phyloP scores from a whole-genome alignment of 1,140 invertebrate species.

The Hycleus phaleratus region DNA sequence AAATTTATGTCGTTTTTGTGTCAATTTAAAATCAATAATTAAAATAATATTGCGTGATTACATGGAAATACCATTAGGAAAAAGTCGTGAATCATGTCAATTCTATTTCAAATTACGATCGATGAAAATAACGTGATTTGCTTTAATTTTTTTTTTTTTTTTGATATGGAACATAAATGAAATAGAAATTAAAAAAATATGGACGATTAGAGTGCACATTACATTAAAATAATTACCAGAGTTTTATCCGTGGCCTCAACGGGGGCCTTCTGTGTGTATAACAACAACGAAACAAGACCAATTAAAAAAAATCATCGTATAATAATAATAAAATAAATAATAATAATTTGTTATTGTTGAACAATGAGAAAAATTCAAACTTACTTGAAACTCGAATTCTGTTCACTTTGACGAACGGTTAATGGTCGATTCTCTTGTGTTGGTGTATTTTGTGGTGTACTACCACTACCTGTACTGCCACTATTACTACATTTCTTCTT shows the following conservation, averaged over 20 bases:
- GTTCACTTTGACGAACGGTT: constrained; percentile 60
- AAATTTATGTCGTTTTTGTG: too few relatives aligned
- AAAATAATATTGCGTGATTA: too few relatives aligned
- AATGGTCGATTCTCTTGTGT: constrained; percentile 67
- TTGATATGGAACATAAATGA: neutral
- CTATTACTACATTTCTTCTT: constrained; percentile 60
- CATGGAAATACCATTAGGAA: too few relatives aligned
- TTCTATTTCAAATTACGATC: neutral
- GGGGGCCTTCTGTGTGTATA: constrained; percentile 61
- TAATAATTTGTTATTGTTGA: too few relatives aligned
- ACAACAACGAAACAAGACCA: too few relatives aligned
- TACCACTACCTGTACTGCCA: constrained; percentile 50
- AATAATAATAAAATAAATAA: too few relatives aligned
- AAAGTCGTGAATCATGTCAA: too few relatives aligned
- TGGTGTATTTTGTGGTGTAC: constrained; percentile 60
- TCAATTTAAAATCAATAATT: too few relatives aligned
- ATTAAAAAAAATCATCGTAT: too few relatives aligned
- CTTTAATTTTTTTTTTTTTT: neutral
- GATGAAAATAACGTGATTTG: neutral
- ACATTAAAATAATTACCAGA: constrained; percentile 64
- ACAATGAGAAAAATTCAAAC: constrained; percentile 27
- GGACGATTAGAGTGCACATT: constrained; percentile 10
- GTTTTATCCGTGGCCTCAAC: constrained; percentile 79
- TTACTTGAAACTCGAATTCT: constrained; percentile 51
- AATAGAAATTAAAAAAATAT: neutral